Evolutionary conservation across 2,797 vertebrate genomes (phyloP).

Genomic region (Rhinichthys osculus): DNA sequence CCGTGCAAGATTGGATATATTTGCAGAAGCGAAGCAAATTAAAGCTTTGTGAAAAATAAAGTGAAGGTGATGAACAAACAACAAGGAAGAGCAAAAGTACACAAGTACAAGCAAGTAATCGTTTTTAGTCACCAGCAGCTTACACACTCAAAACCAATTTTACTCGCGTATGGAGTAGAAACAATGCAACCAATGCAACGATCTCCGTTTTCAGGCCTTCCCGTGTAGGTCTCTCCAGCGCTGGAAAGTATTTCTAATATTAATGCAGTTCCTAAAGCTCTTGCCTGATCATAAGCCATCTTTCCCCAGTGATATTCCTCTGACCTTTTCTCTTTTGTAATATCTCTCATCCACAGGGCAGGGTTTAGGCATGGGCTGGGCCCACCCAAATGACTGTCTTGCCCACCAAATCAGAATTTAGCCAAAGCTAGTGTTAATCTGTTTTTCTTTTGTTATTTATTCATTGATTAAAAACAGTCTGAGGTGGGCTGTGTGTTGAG

Average conservation of each 20-base stretch:
- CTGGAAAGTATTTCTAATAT: not conserved
- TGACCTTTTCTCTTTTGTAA: not conserved
- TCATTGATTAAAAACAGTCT: no score
- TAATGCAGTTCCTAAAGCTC: not conserved
- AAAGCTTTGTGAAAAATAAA: not conserved
- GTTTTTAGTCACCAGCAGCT: no score
- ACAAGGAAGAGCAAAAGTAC: not conserved
- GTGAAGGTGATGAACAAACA: not conserved
- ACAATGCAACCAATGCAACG: not conserved
- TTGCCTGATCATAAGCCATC: not conserved
- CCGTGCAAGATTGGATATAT: no score
- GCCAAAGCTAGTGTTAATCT: no score
- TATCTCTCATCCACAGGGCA: not conserved
- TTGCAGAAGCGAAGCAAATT: no score
- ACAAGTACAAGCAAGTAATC: not conserved
- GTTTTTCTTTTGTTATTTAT: no score
- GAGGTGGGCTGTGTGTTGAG: no score
- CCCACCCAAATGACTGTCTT: not conserved
- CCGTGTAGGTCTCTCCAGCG: no score
- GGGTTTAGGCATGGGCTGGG: no score
- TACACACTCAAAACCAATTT: not conserved
- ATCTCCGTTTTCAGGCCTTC: no score
- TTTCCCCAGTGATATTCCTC: not conserved
- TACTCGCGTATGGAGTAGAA: not conserved
- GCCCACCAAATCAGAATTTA: not conserved